Base-by-base conservation (phyloP, 2,113 vertebrate genomes). In the Cyanoliseus patagonus region DNA sequence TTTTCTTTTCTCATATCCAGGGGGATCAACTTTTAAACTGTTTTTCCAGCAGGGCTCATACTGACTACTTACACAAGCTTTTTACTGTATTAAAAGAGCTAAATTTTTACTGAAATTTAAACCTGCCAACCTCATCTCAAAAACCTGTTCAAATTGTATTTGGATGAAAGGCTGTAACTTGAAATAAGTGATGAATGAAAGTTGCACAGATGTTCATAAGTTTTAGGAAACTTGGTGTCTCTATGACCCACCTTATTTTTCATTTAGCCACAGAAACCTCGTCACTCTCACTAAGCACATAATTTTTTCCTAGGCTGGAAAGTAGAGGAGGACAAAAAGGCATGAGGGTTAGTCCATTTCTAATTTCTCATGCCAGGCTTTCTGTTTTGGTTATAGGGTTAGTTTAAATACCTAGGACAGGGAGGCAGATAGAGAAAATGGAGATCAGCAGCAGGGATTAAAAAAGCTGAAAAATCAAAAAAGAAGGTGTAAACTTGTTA, bases 71-170 rank as follows among this genome's bases (percentile, higher is more conserved):
- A 31, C 7, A 37, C 5, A 31, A 19, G 3, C 51, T 10, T 72
- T 76, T 46, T 33, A 73, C 22, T 79, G 49, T 55, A 69, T 96
- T 80, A 76, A 70, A 52, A 67, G 41, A 86, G 37, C 19, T 79
- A 85, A 94, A 87, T 84, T 91, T 37, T 92, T 96, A 92, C 77
- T 51, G 78, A 92, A 95, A 83, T 86, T 67, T 37, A 85, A 91
- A 92, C 23, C 14, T 93, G 84, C 52, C 81, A 94, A 70, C 70
- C 78, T 95, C 59, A 84, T 96, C 80, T 94, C 59, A 91, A 92
- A 86, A 69, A 52, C 13, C 53, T 83, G 80, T 86, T 93, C 62
- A 83, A 63, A 23, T 55, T 66, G 13, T 51, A 37, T 51, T 62
- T 87, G 24, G 11, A 41, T 53, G 37, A 67, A n/a, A 42, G 20